Evolutionary conservation across 2,888 invertebrate species (phyloP).

Genomic region (Pammene aurita): DNA sequence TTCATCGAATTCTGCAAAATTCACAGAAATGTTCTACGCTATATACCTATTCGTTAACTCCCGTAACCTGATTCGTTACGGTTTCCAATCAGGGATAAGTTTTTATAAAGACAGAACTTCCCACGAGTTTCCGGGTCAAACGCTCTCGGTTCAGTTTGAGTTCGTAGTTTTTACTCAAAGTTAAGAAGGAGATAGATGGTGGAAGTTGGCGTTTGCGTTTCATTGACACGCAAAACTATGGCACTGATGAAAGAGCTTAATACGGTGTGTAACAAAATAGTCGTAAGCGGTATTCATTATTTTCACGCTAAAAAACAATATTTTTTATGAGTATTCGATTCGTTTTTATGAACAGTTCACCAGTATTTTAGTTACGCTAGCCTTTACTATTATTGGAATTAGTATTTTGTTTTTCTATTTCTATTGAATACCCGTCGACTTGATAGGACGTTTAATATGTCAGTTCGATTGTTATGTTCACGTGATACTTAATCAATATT

Average conservation of each 20-base stretch:
- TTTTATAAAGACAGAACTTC: conserved; percentile 34
- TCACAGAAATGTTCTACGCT: neutral
- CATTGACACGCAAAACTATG: conserved; percentile 2
- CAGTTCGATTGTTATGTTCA: no score
- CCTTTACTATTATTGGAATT: no score
- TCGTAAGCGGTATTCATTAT: no score
- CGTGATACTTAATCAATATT: no score
- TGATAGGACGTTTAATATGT: no score
- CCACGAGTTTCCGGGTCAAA: conserved; percentile 28
- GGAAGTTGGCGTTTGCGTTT: neutral
- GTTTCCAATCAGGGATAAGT: conserved; percentile 33
- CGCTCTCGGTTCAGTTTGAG: conserved; percentile 25
- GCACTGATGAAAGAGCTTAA: neutral
- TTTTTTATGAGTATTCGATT: no score
- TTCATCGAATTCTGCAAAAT: neutral
- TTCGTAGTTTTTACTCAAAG: conserved; percentile 24
- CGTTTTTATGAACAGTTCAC: no score
- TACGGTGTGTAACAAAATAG: no score
- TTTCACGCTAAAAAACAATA: no score
- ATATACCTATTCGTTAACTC: neutral
- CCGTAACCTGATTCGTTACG: conserved; percentile 18
- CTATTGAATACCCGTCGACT: no score
- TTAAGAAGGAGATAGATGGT: conserved; percentile 12
- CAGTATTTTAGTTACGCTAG: no score
- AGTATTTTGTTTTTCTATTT: no score